A percentile compares a stretch with the other conserved stretches of the same genome.
Conservation (phyloP, 2,797 vertebrate species). For the Gambusia yucatana region DNA sequence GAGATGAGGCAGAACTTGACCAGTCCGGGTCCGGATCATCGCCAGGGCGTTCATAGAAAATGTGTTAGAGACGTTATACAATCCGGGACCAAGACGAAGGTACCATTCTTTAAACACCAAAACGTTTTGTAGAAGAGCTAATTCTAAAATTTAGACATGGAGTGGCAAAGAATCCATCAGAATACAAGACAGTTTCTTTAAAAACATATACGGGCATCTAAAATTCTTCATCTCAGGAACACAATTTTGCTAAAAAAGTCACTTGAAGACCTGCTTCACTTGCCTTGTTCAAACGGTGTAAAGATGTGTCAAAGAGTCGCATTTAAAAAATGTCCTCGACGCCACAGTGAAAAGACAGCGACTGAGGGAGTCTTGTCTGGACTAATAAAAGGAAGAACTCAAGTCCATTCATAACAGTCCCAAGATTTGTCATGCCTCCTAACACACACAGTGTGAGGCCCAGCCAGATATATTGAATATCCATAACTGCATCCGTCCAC, state of each 20-base stretch:
- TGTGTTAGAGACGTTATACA: not conserved
- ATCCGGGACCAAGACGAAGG: not conserved
- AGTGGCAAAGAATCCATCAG: not conserved
- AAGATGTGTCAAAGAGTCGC: not conserved
- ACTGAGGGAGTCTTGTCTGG: conserved; percentile 29
- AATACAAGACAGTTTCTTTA: not conserved
- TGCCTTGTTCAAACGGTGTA: not conserved
- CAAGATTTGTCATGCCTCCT: conserved; percentile 68
- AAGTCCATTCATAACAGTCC: conserved; percentile 62
- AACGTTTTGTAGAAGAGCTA: not conserved
- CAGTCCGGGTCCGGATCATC: not conserved
- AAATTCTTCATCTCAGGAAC: not conserved
- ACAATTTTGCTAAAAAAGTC: not conserved
- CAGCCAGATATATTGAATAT: conserved; percentile 74
- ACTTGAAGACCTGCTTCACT: not conserved
- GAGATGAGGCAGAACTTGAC: not conserved
- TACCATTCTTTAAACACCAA: not conserved
- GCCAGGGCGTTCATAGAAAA: not conserved
- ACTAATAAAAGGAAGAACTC: conserved; percentile 30
- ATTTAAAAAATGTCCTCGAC: not conserved
- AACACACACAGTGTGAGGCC: conserved; percentile 62
- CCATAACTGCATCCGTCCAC: conserved; percentile 70
- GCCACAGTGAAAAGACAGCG: not conserved
- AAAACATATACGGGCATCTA: not conserved
- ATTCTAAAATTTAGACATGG: not conserved